Evolutionary conservation across 1,140 invertebrate species (phyloP), one percentile per base, ranked within the genome.

Genomic region (Neodiprion fabricii): DNA sequence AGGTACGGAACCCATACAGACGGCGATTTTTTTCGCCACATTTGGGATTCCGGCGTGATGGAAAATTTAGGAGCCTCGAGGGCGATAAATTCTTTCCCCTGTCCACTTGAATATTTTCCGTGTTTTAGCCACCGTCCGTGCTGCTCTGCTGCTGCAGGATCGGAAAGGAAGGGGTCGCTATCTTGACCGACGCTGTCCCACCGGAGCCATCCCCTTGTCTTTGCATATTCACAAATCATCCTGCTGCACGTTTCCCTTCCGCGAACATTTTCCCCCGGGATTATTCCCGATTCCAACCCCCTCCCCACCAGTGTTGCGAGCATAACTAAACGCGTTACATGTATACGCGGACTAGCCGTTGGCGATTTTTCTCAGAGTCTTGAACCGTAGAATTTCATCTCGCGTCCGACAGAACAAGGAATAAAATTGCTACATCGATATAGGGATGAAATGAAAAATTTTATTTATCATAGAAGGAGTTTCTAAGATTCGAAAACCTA

Each of bases 191-290:
- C 80, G 80, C 75, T 77, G 77, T 83, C 82, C 81, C 84, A 83
- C 79, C 81, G 85, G 83, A 84, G 81, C 82, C 82, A 82, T 83
- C 82, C 86, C 85, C 82, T 85, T 83, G 83, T 82, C 81, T 84
- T 87, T 86, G 86, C 85, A 87, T 87, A 86, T 86, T 86, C 86
- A 87, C 86, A 86, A 87, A 87, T 87, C 86, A 87, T 87, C 84
- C 83, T 81, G 78, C 10, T 53, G 78, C 78, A 79, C 50, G 17
- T n/a, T n/a, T n/a, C 10, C 50, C 81, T 82, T 81, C 28, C 21
- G 67, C 11, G 21, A 68, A 68, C 28, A 10, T 40, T 80, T 75
- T 75, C 67, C 79, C 77, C 72, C 72, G 79, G 79, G 50, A 72
- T 73, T 80, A 53, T 53, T 53, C n/a, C 50, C 50, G 50, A 53